Conservation (phyloP, 2,113 vertebrate genomes). For the Hepsetus odoe region DNA sequence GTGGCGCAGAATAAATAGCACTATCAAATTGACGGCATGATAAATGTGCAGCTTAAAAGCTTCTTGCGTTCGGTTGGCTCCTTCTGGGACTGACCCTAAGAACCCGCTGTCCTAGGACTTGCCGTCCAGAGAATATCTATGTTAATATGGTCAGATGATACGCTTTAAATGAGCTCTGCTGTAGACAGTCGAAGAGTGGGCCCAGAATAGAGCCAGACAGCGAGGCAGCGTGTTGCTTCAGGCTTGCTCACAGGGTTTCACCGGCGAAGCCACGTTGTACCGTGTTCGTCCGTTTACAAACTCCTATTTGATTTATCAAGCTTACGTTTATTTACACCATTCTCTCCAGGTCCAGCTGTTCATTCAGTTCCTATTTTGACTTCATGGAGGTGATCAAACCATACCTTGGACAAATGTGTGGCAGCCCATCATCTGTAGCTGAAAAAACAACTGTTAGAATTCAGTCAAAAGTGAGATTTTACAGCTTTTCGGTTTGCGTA, state of each 20-base stretch:
- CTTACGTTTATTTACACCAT: too few species aligned
- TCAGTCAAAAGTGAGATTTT: too few species aligned
- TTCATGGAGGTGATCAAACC: too few species aligned
- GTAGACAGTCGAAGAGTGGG: constrained; percentile 25
- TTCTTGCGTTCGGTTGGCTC: neutral
- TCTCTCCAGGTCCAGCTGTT: too few species aligned
- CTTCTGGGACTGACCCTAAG: constrained; percentile 25
- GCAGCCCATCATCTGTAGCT: too few species aligned
- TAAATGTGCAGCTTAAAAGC: constrained; percentile 47
- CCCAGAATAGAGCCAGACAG: constrained; percentile 15
- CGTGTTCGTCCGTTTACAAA: too few species aligned
- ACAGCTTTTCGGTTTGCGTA: too few species aligned
- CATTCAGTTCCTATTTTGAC: too few species aligned
- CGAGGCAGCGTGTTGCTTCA: neutral
- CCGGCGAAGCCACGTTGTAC: neutral
- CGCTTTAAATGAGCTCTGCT: constrained; percentile 27
- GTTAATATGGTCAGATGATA: constrained; percentile 41
- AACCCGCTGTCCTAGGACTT: constrained; percentile 30
- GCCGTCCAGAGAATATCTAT: constrained; percentile 36
- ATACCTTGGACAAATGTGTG: too few species aligned
- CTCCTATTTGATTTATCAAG: too few species aligned
- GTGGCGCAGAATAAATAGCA: constrained; percentile 47
- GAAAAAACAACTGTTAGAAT: too few species aligned
- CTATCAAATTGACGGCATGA: constrained; percentile 36
- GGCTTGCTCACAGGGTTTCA: constrained; percentile 3